Evolutionary conservation across 2,888 invertebrate genomes (phyloP).

Genomic region (Sericinus montela): DNA sequence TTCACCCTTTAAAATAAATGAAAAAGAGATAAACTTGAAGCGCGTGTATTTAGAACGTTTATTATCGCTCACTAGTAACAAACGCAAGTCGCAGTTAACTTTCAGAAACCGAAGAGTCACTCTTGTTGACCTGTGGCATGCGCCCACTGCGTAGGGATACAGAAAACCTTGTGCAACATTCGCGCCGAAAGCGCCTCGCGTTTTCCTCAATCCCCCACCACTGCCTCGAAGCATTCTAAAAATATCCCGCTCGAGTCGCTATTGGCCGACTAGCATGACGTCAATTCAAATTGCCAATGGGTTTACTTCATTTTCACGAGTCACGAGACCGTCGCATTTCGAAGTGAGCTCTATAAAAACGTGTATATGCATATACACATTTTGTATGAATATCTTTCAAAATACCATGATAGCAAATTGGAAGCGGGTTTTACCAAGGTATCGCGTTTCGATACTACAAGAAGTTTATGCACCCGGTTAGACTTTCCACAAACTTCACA

Average conservation of each 20-base stretch:
- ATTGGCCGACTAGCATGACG: constrained; percentile 63
- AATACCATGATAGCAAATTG: constrained; percentile 21
- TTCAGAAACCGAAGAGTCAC: constrained; percentile 14
- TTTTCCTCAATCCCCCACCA: constrained; percentile 68
- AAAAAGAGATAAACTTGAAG: constrained; percentile 29
- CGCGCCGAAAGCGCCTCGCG: constrained; percentile 34
- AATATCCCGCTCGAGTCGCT: constrained; percentile 44
- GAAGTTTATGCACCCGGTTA: too few relatives aligned
- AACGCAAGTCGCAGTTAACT: neutral
- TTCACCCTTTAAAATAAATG: constrained; percentile 34
- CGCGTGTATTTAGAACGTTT: constrained; percentile 6
- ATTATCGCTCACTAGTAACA: constrained; percentile 1
- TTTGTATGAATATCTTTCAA: constrained; percentile 24
- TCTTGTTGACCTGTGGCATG: constrained; percentile 21
- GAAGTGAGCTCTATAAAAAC: constrained; percentile 29
- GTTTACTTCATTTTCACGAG: constrained; percentile 30
- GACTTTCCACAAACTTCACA: too few relatives aligned
- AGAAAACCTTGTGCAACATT: constrained; percentile 71
- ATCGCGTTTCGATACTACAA: neutral
- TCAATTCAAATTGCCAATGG: constrained; percentile 55
- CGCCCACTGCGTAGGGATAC: constrained; percentile 47
- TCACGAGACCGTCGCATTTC: constrained; percentile 57
- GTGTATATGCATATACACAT: constrained; percentile 15
- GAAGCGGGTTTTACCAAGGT: constrained; percentile 31
- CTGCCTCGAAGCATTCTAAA: constrained; percentile 58